These are phyloP conservation scores for Megalops atlanticus DNA, from an alignment of 2,113 vertebrate genomes.

Conservation along the genomic window DNA sequence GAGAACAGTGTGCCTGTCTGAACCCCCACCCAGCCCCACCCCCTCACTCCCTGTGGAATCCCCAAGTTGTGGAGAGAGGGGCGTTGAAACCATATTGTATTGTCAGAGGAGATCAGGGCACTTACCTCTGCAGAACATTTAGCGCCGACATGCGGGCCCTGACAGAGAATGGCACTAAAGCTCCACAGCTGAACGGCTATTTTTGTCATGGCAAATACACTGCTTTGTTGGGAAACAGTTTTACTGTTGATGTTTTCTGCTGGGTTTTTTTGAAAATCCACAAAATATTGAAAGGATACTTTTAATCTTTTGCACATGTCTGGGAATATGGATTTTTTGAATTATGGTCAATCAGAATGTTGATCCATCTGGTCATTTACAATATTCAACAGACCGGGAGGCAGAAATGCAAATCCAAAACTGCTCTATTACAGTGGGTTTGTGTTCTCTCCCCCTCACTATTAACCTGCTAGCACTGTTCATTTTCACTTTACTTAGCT, in stretches of 20 bases:
- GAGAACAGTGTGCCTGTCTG: too few relatives aligned
- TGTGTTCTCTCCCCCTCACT: too few relatives aligned
- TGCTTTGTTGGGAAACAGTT: conserved; percentile 48
- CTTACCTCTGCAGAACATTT: conserved; percentile 75
- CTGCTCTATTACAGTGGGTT: background rate
- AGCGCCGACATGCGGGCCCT: conserved; percentile 68
- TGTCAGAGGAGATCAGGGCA: conserved; percentile 74
- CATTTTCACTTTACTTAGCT: too few relatives aligned
- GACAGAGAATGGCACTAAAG: conserved; percentile 73
- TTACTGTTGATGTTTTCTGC: conserved; percentile 29
- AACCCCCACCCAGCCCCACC: too few relatives aligned
- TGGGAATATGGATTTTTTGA: background rate
- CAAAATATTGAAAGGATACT: background rate
- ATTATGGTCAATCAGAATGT: background rate
- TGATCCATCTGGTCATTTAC: background rate
- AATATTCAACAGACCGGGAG: background rate
- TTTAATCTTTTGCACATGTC: background rate
- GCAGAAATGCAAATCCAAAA: background rate
- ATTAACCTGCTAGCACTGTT: too few relatives aligned
- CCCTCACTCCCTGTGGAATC: conserved; percentile 67
- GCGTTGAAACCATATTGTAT: conserved; percentile 69
- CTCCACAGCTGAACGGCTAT: conserved; percentile 64
- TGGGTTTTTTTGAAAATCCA: background rate
- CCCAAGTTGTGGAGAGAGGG: conserved; percentile 68
- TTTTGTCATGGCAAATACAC: conserved; percentile 63